Base-by-base conservation (phyloP, 1,140 invertebrate genomes). In the Hyles euphorbiae region DNA sequence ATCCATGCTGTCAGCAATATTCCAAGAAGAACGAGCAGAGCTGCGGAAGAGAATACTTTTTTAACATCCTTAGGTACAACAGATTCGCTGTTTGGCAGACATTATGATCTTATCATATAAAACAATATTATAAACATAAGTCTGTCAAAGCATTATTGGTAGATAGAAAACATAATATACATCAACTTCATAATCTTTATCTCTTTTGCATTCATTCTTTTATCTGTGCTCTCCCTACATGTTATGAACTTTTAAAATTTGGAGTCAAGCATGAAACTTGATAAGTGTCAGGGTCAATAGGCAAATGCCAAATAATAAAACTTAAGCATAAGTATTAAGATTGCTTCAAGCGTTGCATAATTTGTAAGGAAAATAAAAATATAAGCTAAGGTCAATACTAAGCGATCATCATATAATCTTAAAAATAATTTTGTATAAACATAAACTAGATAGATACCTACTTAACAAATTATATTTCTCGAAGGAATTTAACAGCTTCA, bases 21-120 rank as follows among this genome's bases (percentile, higher is more conserved):
- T 7, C 78, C 81, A 54, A 87, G 58, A 1, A 83, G 58, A n/a
- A 88, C 70, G n/a, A 88, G 76, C 0, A 89, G 64, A 57, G 88
- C 88, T 89, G 69, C 71, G 61, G 51, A 57, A 63, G 50, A 70
- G 53, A 45, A 32, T 33, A 12, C 10, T 1, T 43, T 43, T 33
- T 22, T 22, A 22, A 22, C 22, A 22, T 22, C 1, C 22, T 22
- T 22, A 22, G 22, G 22, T 22, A 22, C 22, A 22, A 22, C 22
- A 22, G 22, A 2, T 22, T 22, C 22, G 22, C 22, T 22, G 22
- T 22, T 22, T 22, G 22, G 22, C 22, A 22, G 22, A 22, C 22
- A 22, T 22, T 22, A 22, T 22, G 2, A 22, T 22, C 22, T 22
- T 22, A 22, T 22, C 22, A 22, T 22, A 22, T 22, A 22, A 22